Evolutionary conservation across 2,113 vertebrate genomes (phyloP).

Genomic region (Diadophis punctatus): DNA sequence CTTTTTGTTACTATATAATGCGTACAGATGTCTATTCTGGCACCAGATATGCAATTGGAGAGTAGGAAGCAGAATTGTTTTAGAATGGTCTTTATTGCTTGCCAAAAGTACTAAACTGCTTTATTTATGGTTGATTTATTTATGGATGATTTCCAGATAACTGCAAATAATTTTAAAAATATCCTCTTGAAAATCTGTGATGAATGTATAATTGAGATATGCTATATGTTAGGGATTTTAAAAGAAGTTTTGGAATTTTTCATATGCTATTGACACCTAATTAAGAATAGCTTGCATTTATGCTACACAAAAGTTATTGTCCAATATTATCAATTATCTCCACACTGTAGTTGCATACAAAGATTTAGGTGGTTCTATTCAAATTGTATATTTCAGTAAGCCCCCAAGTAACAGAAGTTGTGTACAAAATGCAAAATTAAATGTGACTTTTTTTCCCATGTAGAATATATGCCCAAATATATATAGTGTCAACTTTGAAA

Average conservation of each 20-base stretch:
- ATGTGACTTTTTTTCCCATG: not conserved
- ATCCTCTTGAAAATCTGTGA: slow-evolving; percentile 18
- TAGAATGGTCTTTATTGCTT: slow-evolving; percentile 35
- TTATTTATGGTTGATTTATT: not conserved
- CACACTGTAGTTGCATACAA: not conserved
- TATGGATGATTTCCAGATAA: slow-evolving; percentile 39
- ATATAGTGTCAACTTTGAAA: too few species aligned
- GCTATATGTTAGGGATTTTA: not conserved
- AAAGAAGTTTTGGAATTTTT: slow-evolving; percentile 4
- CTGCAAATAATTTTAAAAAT: slow-evolving; percentile 28
- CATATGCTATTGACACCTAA: slow-evolving; percentile 46
- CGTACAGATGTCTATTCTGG: slow-evolving; percentile 26
- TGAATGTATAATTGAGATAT: slow-evolving; percentile 38
- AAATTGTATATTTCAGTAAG: not conserved
- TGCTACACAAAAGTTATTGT: slow-evolving; percentile 18
- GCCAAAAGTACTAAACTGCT: slow-evolving; percentile 5
- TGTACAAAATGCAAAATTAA: not conserved
- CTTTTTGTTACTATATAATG: slow-evolving; percentile 13
- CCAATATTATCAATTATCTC: slow-evolving; percentile 13
- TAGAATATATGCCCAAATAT: not conserved
- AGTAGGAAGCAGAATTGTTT: slow-evolving; percentile 36
- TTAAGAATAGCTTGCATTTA: slow-evolving; percentile 30
- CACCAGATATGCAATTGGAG: slow-evolving; percentile 26
- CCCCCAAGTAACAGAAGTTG: not conserved
- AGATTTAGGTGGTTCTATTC: not conserved